Percentiles rank a stretch among this genome's conserved stretches.
phyloP scores from a whole-genome alignment of 2,888 invertebrate genomes.

The Caenorhabditis wallacei region DNA sequence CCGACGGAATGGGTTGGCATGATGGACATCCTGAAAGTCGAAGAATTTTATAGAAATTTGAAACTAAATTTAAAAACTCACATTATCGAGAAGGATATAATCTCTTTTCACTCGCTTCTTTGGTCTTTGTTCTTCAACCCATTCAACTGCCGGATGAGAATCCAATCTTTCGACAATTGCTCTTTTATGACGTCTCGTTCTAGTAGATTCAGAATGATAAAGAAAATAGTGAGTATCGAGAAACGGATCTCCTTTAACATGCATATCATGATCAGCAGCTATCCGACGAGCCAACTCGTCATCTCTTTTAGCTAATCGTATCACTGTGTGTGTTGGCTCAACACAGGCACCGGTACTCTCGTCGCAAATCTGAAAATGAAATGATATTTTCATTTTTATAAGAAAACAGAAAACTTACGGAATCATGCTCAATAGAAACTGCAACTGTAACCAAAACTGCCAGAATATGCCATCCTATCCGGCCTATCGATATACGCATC shows the following conservation, averaged over 20 bases:
- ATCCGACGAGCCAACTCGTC: slow-evolving; percentile 79
- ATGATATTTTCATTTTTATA: neutral
- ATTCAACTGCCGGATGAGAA: slow-evolving; percentile 76
- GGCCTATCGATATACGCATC: slow-evolving; percentile 60
- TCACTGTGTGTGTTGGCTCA: slow-evolving; percentile 76
- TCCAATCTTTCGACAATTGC: slow-evolving; percentile 68
- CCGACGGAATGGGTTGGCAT: slow-evolving; percentile 33
- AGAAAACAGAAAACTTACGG: slow-evolving; percentile 53
- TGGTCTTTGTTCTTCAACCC: slow-evolving; percentile 74
- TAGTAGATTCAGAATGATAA: slow-evolving; percentile 72
- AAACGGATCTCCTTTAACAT: slow-evolving; percentile 80
- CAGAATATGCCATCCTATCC: slow-evolving; percentile 48
- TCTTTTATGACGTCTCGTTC: slow-evolving; percentile 75
- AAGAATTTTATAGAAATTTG: neutral
- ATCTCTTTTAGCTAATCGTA: slow-evolving; percentile 79
- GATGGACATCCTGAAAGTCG: slow-evolving; percentile 58
- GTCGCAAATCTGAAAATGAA: slow-evolving; percentile 59
- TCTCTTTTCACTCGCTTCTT: slow-evolving; percentile 78
- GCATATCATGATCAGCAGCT: slow-evolving; percentile 80
- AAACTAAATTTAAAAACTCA: slow-evolving; percentile 17
- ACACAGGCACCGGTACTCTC: slow-evolving; percentile 58
- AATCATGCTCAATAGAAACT: slow-evolving; percentile 70
- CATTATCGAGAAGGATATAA: slow-evolving; percentile 72
- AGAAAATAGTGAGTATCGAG: slow-evolving; percentile 82
- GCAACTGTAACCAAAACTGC: slow-evolving; percentile 42